Conservation (phyloP, 2,797 vertebrate species). For the Pygocentrus nattereri region DNA sequence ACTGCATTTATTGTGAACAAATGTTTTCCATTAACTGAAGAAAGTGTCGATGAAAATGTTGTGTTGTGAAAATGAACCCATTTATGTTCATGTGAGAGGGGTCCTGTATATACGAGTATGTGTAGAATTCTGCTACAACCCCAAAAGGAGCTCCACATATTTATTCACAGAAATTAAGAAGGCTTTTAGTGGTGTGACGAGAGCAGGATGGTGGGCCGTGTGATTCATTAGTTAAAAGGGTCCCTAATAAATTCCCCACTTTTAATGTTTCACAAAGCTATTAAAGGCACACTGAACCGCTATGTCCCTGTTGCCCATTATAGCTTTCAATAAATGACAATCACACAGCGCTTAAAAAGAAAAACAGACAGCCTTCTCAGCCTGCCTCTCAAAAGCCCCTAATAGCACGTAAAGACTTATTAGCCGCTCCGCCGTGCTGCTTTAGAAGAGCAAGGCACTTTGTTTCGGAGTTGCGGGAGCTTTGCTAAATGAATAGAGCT, state of each 20-base stretch:
- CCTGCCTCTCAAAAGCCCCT: conserved; percentile 70
- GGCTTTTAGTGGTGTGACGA: conserved; percentile 74
- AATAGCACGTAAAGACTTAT: conserved; percentile 80
- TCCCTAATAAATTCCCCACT: conserved; percentile 67
- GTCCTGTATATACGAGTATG: neutral
- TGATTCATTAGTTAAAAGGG: conserved; percentile 77
- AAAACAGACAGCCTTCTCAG: conserved; percentile 63
- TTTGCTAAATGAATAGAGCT: conserved; percentile 79
- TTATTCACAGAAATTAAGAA: conserved; percentile 75
- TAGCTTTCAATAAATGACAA: conserved; percentile 81
- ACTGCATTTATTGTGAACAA: neutral
- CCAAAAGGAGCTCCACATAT: conserved; percentile 59
- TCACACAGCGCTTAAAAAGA: conserved; percentile 64
- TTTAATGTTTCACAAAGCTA: conserved; percentile 78
- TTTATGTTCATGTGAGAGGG: neutral
- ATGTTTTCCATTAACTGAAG: neutral
- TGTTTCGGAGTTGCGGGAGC: conserved; percentile 73
- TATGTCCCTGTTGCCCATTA: conserved; percentile 72
- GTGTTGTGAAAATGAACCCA: neutral
- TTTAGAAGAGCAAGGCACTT: conserved; percentile 76
- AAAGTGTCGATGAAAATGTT: neutral
- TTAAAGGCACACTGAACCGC: conserved; percentile 67
- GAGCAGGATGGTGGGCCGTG: conserved; percentile 44
- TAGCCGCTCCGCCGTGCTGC: conserved; percentile 68
- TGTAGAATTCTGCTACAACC: conserved; percentile 20